Conservation (phyloP, 2,888 invertebrate species). For the Stenchaetothrips biformis region DNA sequence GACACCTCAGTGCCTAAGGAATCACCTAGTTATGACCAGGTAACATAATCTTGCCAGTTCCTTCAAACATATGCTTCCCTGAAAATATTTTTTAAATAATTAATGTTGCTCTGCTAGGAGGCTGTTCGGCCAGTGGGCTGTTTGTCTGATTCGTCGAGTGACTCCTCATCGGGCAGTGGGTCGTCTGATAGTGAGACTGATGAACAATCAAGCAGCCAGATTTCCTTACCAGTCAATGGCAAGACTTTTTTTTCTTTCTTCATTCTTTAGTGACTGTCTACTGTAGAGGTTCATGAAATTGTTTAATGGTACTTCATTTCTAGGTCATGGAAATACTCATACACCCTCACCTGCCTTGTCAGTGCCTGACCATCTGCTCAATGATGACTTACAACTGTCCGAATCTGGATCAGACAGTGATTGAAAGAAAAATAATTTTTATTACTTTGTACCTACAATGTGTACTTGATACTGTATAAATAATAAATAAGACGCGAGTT, state of each 20-base stretch:
- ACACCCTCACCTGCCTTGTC: slow-evolving; percentile 44
- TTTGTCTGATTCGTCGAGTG: slow-evolving; percentile 48
- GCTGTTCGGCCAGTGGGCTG: slow-evolving; percentile 42
- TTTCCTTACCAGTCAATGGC: slow-evolving; percentile 31
- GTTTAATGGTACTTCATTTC: slow-evolving; percentile 35
- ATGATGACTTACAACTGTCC: slow-evolving; percentile 80
- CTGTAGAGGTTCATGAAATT: slow-evolving; percentile 32
- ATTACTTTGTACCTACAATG: slow-evolving; percentile 38
- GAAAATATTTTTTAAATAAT: neutral
- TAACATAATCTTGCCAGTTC: slow-evolving; percentile 19
- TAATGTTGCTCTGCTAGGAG: slow-evolving; percentile 31
- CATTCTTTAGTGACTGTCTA: slow-evolving; percentile 31
- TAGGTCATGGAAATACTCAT: slow-evolving; percentile 44
- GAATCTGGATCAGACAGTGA: slow-evolving; percentile 78
- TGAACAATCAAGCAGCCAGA: slow-evolving; percentile 37
- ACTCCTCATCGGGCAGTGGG: slow-evolving; percentile 43
- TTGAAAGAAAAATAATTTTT: slow-evolving; percentile 46
- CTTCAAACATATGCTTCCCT: slow-evolving; percentile 26
- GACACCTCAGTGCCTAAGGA: slow-evolving; percentile 8
- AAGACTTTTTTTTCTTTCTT: slow-evolving; percentile 30
- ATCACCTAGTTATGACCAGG: slow-evolving; percentile 14
- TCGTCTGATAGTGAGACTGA: slow-evolving; percentile 51
- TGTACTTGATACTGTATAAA: slow-evolving; percentile 35
- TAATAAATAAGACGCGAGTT: slow-evolving; percentile 35
- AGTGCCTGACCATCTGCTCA: slow-evolving; percentile 63